Evolutionary conservation across 2,113 vertebrate species (phyloP).

Genomic region (Chunga burmeisteri): DNA sequence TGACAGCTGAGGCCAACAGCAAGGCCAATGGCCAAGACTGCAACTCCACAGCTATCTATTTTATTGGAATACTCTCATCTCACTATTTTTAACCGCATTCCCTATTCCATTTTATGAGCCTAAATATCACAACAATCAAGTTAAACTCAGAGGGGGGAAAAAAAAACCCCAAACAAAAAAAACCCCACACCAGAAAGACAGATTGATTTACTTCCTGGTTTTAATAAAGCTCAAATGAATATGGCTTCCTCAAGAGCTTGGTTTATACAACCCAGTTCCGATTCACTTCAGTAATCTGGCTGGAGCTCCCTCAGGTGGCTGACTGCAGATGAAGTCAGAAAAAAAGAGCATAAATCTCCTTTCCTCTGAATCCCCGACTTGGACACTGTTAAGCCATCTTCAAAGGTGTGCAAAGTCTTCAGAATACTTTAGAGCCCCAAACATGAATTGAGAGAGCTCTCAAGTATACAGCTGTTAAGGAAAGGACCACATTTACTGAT

Average conservation of each 20-base stretch:
- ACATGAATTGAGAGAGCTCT: not conserved
- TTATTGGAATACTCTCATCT: not conserved
- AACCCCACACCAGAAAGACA: not conserved
- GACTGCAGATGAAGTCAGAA: not conserved
- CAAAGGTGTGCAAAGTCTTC: not conserved
- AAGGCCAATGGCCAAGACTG: not conserved
- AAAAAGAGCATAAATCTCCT: not conserved
- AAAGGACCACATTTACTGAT: not conserved
- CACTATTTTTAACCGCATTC: not conserved
- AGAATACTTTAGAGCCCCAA: not conserved
- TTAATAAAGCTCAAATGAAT: not conserved
- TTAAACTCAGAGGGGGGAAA: not conserved
- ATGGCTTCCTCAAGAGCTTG: not conserved
- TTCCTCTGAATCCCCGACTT: not conserved
- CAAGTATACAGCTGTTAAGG: not conserved
- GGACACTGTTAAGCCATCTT: not conserved
- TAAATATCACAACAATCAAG: not conserved
- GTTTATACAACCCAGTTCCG: not conserved
- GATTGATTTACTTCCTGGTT: not conserved
- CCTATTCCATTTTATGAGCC: not conserved
- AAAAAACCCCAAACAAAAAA: not conserved
- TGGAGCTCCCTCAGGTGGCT: slow-evolving; percentile 39
- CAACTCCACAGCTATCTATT: not conserved
- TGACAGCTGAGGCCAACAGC: not conserved
- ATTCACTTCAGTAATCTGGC: not conserved